These are phyloP conservation scores for Alviniconcha marisindica DNA, from an alignment of 1,140 invertebrate species.

Conservation along the genomic window DNA sequence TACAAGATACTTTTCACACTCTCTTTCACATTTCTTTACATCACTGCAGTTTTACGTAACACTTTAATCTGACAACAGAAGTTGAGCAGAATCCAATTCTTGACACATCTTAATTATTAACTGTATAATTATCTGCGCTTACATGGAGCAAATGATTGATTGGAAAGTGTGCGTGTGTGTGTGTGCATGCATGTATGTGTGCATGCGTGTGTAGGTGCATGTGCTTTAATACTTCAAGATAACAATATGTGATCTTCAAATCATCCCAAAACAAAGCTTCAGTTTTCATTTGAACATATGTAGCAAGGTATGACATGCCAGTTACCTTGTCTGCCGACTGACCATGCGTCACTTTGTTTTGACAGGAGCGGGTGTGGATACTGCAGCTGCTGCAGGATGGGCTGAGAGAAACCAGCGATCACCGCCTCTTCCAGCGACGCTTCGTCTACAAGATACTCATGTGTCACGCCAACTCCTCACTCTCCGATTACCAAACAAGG, in stretches of 20 bases:
- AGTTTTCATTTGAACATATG: too few species aligned
- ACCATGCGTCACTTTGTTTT: not conserved
- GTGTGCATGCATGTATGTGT: not conserved
- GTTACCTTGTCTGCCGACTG: not conserved
- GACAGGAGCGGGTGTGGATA: constrained; percentile 30
- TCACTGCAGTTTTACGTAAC: too few species aligned
- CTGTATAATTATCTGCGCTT: too few species aligned
- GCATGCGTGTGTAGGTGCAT: not conserved
- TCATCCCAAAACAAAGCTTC: too few species aligned
- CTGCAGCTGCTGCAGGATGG: constrained; percentile 31
- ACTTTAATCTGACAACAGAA: too few species aligned
- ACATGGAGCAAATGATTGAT: too few species aligned
- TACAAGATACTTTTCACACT: too few species aligned
- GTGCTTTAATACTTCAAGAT: not conserved
- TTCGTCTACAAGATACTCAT: constrained; percentile 33
- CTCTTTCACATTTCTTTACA: too few species aligned
- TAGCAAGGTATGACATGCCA: too few species aligned
- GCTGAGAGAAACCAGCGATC: constrained; percentile 29
- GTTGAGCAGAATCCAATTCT: too few species aligned
- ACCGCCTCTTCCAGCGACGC: constrained; percentile 17
- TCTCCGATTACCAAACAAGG: not conserved
- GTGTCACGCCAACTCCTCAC: constrained; percentile 21
- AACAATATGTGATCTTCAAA: too few species aligned
- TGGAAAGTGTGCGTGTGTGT: not conserved
- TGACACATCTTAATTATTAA: too few species aligned